Evolutionary conservation across 2,888 invertebrate species (phyloP).

Genomic region (Campaea margaritaria): DNA sequence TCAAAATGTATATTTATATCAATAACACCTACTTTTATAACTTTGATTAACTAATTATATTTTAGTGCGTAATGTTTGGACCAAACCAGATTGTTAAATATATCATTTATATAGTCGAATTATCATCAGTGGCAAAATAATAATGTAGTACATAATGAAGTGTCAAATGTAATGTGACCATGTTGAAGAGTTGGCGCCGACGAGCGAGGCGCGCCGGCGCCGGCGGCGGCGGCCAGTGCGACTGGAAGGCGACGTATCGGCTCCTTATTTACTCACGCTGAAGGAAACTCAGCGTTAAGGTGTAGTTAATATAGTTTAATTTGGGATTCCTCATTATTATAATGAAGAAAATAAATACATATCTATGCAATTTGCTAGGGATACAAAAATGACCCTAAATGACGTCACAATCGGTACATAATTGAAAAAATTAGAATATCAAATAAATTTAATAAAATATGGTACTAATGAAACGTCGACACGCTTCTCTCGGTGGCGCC

Average conservation of each 20-base stretch:
- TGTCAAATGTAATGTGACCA: conserved; percentile 35
- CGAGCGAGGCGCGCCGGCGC: neutral
- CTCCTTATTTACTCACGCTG: too few species aligned
- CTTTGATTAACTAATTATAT: conserved; percentile 11
- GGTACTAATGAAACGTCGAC: neutral
- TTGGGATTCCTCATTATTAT: too few species aligned
- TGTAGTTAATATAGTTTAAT: too few species aligned
- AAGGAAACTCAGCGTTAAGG: too few species aligned
- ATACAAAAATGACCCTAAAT: too few species aligned
- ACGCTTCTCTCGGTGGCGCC: conserved; percentile 4
- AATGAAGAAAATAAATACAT: too few species aligned
- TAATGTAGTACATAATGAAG: conserved; percentile 19
- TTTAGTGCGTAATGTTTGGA: conserved; percentile 40
- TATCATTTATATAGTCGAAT: conserved; percentile 18
- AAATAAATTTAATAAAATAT: too few species aligned
- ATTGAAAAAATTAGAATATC: too few species aligned
- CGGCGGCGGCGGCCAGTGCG: too few species aligned
- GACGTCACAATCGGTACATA: too few species aligned
- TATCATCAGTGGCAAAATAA: conserved; percentile 25
- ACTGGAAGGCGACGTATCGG: too few species aligned
- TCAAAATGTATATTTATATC: neutral
- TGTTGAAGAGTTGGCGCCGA: conserved; percentile 7
- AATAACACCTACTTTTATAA: neutral
- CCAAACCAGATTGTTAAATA: conserved; percentile 38
- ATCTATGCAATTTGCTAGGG: too few species aligned